Evolutionary conservation across 2,113 vertebrate genomes (phyloP).

Genomic region (Bagarius yarrelli): DNA sequence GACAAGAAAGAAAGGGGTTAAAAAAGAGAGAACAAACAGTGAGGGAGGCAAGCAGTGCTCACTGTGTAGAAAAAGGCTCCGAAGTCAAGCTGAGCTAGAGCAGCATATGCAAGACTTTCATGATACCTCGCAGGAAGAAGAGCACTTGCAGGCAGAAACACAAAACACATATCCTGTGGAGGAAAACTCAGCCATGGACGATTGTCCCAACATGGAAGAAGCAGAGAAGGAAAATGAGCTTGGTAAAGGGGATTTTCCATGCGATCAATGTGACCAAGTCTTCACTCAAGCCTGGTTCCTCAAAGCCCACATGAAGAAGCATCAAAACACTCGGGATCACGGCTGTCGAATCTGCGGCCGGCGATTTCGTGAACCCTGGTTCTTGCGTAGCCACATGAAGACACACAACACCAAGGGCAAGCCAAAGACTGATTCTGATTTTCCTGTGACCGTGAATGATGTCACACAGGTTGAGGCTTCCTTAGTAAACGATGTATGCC

Average conservation of each 20-base stretch:
- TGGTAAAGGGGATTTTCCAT: slow-evolving; percentile 75
- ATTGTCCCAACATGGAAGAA: slow-evolving; percentile 27
- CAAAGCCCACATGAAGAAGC: slow-evolving; percentile 95
- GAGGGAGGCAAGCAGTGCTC: slow-evolving; percentile 50
- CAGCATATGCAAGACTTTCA: slow-evolving; percentile 76
- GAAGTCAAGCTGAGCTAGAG: slow-evolving; percentile 76
- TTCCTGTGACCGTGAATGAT: slow-evolving; percentile 84
- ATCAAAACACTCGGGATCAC: slow-evolving; percentile 84
- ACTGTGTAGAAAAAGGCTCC: slow-evolving; percentile 77
- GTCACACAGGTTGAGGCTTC: slow-evolving; percentile 81
- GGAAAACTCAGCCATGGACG: slow-evolving; percentile 64
- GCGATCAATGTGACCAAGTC: slow-evolving; percentile 85
- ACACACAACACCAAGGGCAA: slow-evolving; percentile 84
- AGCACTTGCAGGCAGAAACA: slow-evolving; percentile 74
- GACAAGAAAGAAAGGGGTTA: slow-evolving; percentile 65
- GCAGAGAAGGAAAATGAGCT: slow-evolving; percentile 63
- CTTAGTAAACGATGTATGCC: slow-evolving; percentile 81
- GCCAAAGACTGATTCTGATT: slow-evolving; percentile 73
- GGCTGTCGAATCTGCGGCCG: slow-evolving; percentile 94
- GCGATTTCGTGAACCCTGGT: slow-evolving; percentile 95
- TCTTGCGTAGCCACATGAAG: slow-evolving; percentile 98
- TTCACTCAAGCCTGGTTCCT: slow-evolving; percentile 91
- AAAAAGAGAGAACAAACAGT: slow-evolving; percentile 57
- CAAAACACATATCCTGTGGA: slow-evolving; percentile 76
- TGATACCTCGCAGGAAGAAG: slow-evolving; percentile 74